Evolutionary conservation across 2,113 vertebrate species (phyloP).

Genomic region (Collichthys lucidus): DNA sequence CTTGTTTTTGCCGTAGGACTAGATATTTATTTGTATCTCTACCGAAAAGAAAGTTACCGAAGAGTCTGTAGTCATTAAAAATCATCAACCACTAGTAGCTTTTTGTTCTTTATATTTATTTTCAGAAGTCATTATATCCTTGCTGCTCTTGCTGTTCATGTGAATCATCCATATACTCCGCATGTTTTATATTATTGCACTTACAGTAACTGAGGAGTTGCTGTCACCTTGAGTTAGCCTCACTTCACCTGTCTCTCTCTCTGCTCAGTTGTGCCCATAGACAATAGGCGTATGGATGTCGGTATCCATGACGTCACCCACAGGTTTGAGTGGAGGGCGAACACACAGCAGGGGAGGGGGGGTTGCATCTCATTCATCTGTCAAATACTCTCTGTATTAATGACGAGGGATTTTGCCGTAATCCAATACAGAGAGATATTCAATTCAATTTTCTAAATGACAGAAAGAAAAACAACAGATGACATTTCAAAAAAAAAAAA

Average conservation of each 20-base stretch:
- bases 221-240: too few species aligned
- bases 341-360: too few species aligned
- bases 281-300: too few species aligned
- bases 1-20: neutral
- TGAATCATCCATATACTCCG: too few species aligned
- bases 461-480: neutral
- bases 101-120: neutral
- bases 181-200: too few species aligned
- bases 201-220: too few species aligned
- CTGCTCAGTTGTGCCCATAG: too few species aligned
- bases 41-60: neutral
- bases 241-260: too few species aligned
- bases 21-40: neutral
- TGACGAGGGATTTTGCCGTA: neutral
- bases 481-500: slow-evolving; percentile 14
- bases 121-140: neutral
- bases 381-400: neutral
- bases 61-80: neutral
- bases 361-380: neutral
- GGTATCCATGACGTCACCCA: too few species aligned
- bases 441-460: neutral
- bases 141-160: too few species aligned
- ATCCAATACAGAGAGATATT: neutral
- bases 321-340: too few species aligned
- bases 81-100: neutral